Conservation (phyloP, 37 sponge, comb jelly and placozoan species). For the Spongia lamella region DNA sequence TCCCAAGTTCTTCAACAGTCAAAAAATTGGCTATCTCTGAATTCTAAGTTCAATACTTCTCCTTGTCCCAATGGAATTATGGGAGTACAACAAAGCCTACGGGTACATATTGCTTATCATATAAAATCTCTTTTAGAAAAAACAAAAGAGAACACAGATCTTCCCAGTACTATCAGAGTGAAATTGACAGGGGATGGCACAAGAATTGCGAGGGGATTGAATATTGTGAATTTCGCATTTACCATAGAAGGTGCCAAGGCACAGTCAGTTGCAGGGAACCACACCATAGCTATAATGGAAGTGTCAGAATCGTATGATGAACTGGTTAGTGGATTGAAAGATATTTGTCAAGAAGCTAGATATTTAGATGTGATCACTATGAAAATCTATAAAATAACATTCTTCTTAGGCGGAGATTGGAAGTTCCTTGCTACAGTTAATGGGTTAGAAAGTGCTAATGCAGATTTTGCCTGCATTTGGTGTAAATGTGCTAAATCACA, state of each 20-base stretch:
- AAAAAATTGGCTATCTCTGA: neutral
- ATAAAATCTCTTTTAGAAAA: neutral
- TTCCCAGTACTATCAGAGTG: neutral
- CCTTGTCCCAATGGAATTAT: neutral
- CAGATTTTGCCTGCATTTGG: constrained; percentile 16
- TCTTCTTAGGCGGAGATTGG: constrained; percentile 25
- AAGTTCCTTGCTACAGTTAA: constrained; percentile 11
- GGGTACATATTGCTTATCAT: neutral
- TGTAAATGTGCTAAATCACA: constrained; percentile 5
- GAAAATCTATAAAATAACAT: constrained; percentile 7
- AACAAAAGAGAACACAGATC: neutral
- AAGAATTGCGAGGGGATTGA: neutral
- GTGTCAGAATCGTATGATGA: constrained; percentile 15
- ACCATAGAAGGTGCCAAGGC: neutral
- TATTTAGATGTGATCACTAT: neutral
- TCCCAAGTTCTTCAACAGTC: neutral
- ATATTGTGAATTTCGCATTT: constrained; percentile 20
- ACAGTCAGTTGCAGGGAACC: constrained; percentile 10
- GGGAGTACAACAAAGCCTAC: constrained; percentile 14
- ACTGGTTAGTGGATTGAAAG: neutral
- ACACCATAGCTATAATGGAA: constrained; percentile 10
- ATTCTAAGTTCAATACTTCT: neutral
- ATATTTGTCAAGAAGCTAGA: constrained; percentile 5
- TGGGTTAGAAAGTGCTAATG: constrained; percentile 19
- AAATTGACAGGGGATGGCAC: constrained; percentile 22